Conservation (phyloP, 2,888 invertebrate genomes). For the Bembecia ichneumoniformis region DNA sequence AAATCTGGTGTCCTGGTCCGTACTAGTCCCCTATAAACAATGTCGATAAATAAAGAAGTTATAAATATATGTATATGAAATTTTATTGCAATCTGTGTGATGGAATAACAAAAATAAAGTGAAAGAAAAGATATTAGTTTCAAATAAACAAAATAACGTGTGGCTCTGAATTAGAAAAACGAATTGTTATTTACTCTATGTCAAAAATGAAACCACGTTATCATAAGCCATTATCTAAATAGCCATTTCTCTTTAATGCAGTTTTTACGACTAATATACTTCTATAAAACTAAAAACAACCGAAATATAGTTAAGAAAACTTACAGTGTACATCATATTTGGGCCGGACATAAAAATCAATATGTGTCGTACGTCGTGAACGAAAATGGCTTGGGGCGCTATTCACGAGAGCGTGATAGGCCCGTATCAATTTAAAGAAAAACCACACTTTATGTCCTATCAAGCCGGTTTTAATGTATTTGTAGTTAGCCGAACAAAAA, state of each 20-base stretch:
- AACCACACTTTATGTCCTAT: too few relatives aligned
- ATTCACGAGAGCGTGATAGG: conserved; percentile 1
- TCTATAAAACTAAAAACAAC: too few relatives aligned
- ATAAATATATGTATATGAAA: neutral
- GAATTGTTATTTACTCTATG: neutral
- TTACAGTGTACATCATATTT: conserved; percentile 69
- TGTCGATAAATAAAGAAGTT: neutral
- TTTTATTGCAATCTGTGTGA: neutral
- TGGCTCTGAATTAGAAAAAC: too few relatives aligned
- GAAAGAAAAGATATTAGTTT: neutral
- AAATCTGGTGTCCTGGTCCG: conserved; percentile 99
- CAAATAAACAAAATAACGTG: too few relatives aligned
- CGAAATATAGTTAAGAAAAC: conserved; percentile 8
- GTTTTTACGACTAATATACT: too few relatives aligned
- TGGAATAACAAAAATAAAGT: conserved; percentile 1
- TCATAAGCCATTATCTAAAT: neutral
- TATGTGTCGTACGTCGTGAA: conserved; percentile 15
- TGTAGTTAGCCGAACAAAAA: too few relatives aligned
- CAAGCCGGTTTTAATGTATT: too few relatives aligned
- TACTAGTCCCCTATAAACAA: conserved; percentile 88
- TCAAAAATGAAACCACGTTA: too few relatives aligned
- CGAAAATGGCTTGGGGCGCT: conserved; percentile 22
- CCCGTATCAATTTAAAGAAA: too few relatives aligned
- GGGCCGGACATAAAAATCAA: conserved; percentile 15
- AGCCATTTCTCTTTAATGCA: neutral